Evolutionary conservation across 37 sponge, comb jelly and placozoan species (phyloP), one percentile per base, ranked within the genome.

Genomic region (Beroe ovata): DNA sequence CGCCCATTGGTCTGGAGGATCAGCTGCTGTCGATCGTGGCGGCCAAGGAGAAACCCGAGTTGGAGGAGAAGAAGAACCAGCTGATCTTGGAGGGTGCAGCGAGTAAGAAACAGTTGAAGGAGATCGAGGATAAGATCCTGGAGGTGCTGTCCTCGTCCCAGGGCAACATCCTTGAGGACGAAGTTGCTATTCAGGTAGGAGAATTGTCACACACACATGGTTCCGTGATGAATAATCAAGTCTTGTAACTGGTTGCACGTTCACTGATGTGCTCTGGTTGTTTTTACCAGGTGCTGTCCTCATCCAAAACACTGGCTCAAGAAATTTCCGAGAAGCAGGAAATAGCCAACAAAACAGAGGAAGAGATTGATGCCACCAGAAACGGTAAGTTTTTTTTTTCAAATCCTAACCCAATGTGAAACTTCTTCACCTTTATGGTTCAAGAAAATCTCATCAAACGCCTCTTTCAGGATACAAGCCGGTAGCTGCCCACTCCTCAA

Each of bases 51-150:
- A 94, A 94, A 71, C 99, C 99, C 16, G 95, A 97, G 88, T 90
- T 97, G 77, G 99, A 97, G 88, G 95, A 94, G 77, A 95, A 95
- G 92, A 95, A 95, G 92, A 97, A 97, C 88, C 89, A 97, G 91
- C 92, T 97, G 39, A 95, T 97, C 35, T 20, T 97, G 21, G 99
- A 95, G 89, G 92, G 95, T 90, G 99, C 99, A 23, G 91, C 71
- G 14, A 97, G 95, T 91, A 94, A 95, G 93, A 97, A 95, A 66
- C 94, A 95, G 89, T 92, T 97, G 64, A 95, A 97, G 60, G 93
- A 95, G 89, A 97, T 97, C 92, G 99, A 97, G 60, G 99, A 95
- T 59, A 94, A 97, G 91, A 97, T 97, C 71, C 92, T 97, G 60
- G 95, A 97, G 89, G 95, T 97, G 59, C 69, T 97, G 25, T 95